These are phyloP conservation scores for Listronotus bonariensis DNA, from an alignment of 1,140 invertebrate species.

Conservation along the genomic window DNA sequence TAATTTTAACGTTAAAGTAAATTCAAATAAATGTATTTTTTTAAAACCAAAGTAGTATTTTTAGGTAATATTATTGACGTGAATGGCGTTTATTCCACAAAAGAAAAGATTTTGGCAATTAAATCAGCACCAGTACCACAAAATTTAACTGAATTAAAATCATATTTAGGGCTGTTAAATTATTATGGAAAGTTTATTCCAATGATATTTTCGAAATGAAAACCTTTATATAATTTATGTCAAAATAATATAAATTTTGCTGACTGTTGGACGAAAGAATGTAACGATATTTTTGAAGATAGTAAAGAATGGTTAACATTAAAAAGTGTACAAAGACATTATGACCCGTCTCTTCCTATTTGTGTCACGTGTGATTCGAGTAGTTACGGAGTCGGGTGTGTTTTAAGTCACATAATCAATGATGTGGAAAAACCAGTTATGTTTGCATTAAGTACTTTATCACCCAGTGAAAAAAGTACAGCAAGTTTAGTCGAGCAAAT, in stretches of 20 bases:
- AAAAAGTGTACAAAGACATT: conserved; percentile 45
- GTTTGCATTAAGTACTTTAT: conserved; percentile 46
- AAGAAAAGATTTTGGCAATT: conserved; percentile 52
- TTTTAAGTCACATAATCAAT: conserved; percentile 47
- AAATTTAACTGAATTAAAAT: conserved; percentile 48
- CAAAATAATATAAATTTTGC: conserved; percentile 48
- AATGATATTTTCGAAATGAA: conserved; percentile 49
- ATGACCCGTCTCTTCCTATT: conserved; percentile 43
- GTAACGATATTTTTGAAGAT: conserved; percentile 46
- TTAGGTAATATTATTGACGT: conserved; percentile 52
- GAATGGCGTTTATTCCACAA: conserved; percentile 51
- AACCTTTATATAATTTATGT: conserved; percentile 52
- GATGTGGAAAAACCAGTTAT: conserved; percentile 48
- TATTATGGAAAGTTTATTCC: conserved; percentile 55
- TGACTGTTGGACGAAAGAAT: conserved; percentile 45
- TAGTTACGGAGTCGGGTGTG: conserved; percentile 50
- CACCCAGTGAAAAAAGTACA: conserved; percentile 37
- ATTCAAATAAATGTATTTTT: conserved; percentile 46
- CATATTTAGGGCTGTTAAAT: conserved; percentile 54
- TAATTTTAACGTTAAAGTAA: conserved; percentile 44
- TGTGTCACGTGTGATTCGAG: conserved; percentile 49
- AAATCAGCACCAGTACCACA: conserved; percentile 44
- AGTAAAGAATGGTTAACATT: conserved; percentile 45
- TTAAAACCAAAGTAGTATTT: conserved; percentile 46
- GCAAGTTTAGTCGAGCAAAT: conserved; percentile 25